phyloP scores from a whole-genome alignment of 2,113 vertebrate species.

The Scomber scombrus region DNA sequence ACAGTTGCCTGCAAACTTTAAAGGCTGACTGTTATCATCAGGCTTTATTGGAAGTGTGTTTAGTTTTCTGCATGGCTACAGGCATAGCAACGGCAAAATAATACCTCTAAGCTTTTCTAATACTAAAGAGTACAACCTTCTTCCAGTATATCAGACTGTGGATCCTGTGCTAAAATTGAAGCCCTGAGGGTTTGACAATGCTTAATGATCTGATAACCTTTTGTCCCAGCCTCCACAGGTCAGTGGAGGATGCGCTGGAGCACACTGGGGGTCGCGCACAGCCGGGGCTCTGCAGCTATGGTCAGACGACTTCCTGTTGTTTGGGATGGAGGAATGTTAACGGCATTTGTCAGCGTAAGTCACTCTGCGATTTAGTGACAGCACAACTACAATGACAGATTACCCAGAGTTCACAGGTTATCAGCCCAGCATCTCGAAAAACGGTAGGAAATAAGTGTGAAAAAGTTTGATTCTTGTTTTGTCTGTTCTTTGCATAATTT shows the following conservation, averaged over 20 bases:
- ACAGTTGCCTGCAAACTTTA: no score
- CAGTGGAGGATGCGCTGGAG: slow-evolving; percentile 34
- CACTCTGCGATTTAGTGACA: slow-evolving; percentile 18
- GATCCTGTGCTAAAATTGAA: slow-evolving; percentile 16
- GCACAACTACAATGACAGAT: slow-evolving; percentile 15
- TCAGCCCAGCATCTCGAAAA: slow-evolving; percentile 23
- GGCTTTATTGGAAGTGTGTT: not conserved
- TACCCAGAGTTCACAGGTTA: slow-evolving; percentile 43
- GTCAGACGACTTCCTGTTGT: slow-evolving; percentile 71
- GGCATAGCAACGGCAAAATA: no score
- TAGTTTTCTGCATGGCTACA: not conserved
- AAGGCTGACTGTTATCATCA: not conserved
- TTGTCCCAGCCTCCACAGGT: slow-evolving; percentile 54
- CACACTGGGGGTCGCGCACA: slow-evolving; percentile 14
- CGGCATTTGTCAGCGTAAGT: slow-evolving; percentile 79
- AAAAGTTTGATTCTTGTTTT: not conserved
- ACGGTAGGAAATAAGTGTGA: not conserved
- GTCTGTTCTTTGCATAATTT: not conserved
- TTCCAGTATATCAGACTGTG: not conserved
- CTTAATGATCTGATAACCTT: slow-evolving; percentile 53
- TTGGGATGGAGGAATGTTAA: slow-evolving; percentile 80
- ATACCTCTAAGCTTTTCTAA: no score
- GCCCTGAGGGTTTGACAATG: slow-evolving; percentile 1
- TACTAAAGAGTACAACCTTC: no score
- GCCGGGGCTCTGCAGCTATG: slow-evolving; percentile 65